A percentile compares a stretch with the other conserved stretches of the same genome.
phyloP scores from a whole-genome alignment of 2,888 invertebrate species.

The Apoderus coryli region DNA sequence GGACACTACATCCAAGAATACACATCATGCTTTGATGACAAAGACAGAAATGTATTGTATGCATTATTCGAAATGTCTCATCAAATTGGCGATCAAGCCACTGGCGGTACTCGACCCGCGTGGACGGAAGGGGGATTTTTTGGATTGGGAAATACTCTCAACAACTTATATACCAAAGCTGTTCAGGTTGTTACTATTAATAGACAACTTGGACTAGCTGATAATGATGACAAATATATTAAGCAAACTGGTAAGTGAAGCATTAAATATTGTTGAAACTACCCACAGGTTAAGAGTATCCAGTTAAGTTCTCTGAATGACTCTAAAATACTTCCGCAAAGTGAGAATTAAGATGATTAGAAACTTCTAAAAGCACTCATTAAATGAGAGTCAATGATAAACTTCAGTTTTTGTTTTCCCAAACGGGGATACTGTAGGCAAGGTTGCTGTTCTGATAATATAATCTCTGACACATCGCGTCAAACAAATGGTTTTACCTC shows the following conservation, averaged over 20 bases:
- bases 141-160: conserved; percentile 24
- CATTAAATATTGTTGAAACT: too few species aligned
- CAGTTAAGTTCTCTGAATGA: too few species aligned
- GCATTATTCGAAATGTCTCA: conserved; percentile 36
- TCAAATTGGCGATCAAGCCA: conserved; percentile 35
- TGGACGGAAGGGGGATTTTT: conserved; percentile 36
- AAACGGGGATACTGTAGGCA: too few species aligned
- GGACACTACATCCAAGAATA: conserved; percentile 7
- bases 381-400: too few species aligned
- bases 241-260: conserved; percentile 21
- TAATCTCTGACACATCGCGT: too few species aligned
- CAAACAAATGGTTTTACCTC: too few species aligned
- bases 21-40: conserved; percentile 36
- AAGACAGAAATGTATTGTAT: conserved; percentile 37
- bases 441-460: too few species aligned
- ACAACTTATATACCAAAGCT: conserved; percentile 23
- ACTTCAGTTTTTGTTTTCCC: too few species aligned
- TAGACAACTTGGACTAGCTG: conserved; percentile 21
- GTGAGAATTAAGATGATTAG: too few species aligned
- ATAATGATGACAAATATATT: conserved; percentile 32
- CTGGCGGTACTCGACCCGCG: conserved; percentile 34
- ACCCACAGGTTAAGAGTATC: too few species aligned
- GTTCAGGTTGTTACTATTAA: conserved; percentile 23
- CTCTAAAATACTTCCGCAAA: too few species aligned
- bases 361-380: too few species aligned